Conservation (phyloP, 2,113 vertebrate genomes). For the Psittacula cyanocephala region DNA sequence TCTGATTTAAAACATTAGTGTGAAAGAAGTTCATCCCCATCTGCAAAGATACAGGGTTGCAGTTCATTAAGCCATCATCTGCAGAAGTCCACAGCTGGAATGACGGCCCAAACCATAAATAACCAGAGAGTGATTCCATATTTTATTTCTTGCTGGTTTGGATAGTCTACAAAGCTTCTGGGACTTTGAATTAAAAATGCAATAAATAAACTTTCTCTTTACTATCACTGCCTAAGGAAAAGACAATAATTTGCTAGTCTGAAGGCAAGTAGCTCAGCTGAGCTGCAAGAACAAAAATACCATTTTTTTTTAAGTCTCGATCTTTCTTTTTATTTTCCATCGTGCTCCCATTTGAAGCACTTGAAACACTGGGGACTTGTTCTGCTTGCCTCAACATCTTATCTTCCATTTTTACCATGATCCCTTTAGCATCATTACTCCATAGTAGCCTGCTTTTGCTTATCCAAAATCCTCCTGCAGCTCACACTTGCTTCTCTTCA, state of each 20-base stretch:
- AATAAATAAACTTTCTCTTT: neutral
- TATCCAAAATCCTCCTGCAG: neutral
- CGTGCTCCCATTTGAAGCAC: neutral
- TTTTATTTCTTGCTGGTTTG: neutral
- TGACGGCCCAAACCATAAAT: accelerated
- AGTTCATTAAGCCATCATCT: neutral
- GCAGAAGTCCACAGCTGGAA: neutral
- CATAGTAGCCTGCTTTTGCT: neutral
- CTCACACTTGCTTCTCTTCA: neutral
- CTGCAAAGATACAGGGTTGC: neutral
- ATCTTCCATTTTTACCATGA: neutral
- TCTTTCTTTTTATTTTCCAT: neutral
- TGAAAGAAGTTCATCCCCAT: neutral
- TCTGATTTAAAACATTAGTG: neutral
- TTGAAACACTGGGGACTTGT: neutral
- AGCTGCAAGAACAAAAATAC: neutral
- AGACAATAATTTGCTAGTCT: neutral
- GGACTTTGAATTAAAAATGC: neutral
- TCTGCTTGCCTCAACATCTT: neutral
- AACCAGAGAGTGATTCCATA: neutral
- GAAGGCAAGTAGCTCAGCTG: neutral
- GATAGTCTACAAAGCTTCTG: neutral
- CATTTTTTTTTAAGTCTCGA: neutral
- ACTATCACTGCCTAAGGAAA: neutral
- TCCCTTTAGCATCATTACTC: neutral